Percentiles rank a stretch among this genome's conserved stretches.
These are phyloP conservation scores for Alouatta palliata DNA, from an alignment of 2,113 vertebrate genomes.

Conservation along the genomic window DNA sequence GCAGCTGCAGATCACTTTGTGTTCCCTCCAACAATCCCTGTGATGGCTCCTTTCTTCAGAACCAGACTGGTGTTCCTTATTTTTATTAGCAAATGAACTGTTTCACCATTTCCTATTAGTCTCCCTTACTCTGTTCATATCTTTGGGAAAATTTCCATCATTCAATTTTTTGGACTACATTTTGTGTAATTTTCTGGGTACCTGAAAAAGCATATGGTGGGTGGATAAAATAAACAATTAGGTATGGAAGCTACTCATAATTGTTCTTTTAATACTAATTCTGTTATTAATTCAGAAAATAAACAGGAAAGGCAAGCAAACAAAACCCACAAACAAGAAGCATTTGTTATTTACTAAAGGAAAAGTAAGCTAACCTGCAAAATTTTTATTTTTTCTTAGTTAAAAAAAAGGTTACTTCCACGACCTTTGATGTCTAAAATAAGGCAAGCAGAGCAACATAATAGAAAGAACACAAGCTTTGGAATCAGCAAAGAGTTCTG, in stretches of 20 bases:
- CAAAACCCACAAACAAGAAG: neutral
- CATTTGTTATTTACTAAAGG: neutral
- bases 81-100: neutral
- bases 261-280: neutral
- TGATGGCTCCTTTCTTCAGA: too few species aligned
- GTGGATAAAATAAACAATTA: neutral
- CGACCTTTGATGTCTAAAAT: neutral
- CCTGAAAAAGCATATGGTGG: neutral
- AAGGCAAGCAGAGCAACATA: neutral
- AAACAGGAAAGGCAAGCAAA: neutral
- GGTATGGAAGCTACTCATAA: neutral
- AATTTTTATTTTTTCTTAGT: neutral
- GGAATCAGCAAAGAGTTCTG: neutral
- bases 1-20: rapidly evolving
- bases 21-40: neutral
- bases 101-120: neutral
- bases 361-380: neutral
- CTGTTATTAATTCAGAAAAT: neutral
- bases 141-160: neutral
- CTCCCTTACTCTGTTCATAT: neutral
- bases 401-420: neutral
- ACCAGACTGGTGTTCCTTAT: neutral
- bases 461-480: neutral
- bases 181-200: neutral
- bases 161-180: neutral